Base-by-base conservation (phyloP, 1,140 invertebrate species). In the Drosophila nikananu region DNA sequence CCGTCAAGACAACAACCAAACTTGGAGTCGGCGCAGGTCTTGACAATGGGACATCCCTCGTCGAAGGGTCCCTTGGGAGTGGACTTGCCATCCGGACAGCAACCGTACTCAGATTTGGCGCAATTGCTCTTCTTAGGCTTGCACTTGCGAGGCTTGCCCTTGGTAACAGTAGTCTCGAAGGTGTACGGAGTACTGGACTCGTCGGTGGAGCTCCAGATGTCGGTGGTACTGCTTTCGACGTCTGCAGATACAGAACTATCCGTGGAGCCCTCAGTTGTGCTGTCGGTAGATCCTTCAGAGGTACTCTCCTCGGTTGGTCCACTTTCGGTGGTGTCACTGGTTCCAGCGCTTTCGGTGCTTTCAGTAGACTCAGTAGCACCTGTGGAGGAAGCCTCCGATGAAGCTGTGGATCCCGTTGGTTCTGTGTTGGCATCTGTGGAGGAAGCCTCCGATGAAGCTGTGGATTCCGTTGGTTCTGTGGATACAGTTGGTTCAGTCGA, bases 1-100 rank as follows among this genome's bases (percentile, higher is more conserved):
- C 96, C 97, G 93, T 99, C 98, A 10, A 95, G 94, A 92, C 98
- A 99, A 93, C 98, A 99, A 6, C 98, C 97, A 86, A 95, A 97
- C 83, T 96, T 95, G 0, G 97, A 96, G 49, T 98, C 97, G 76
- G 95, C 94, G 76, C 97, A 97, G 0, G 97, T 97, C 73, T 95
- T 94, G 0, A 95, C 95, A 68, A 94, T 95, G 0, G 95, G 94
- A 89, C 97, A 98, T 19, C 96, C 97, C 94, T 96, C 95, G 67
- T 96, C 95, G 80, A 98, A 98, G 30, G 97, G 97, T 84, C 98
- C 98, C 82, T 95, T 93, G 27, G 98, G 97, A 7, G 95, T 84
- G 7, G 97, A 98, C 68, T 95, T 95, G 19, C 96, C 96, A 93
- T 99, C 98, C 19, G 96, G 96, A 93, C 98, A 99, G 91, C 98